A percentile compares a stretch with the other conserved stretches of the same genome.
Conservation (phyloP, 35 echinoderm and acorn worm genomes). For the Chiridota heheva region DNA sequence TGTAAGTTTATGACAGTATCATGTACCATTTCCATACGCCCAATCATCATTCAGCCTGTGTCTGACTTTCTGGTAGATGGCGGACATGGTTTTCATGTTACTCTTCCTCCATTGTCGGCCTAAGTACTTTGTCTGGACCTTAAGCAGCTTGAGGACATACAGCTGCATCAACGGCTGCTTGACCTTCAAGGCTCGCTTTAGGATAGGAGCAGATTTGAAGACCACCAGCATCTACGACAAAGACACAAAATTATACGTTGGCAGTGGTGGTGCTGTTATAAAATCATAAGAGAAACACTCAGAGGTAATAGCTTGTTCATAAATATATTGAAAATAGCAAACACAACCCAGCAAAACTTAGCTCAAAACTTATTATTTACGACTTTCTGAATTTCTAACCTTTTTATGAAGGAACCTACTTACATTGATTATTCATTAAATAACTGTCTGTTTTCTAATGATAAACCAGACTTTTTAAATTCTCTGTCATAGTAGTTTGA, state of each 20-base stretch:
- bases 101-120: conserved; percentile 98
- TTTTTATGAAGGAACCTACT: too few relatives aligned
- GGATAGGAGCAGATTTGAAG: conserved; percentile 97
- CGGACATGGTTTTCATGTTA: conserved; percentile 99
- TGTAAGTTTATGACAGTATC: neutral
- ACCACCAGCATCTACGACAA: conserved; percentile 88
- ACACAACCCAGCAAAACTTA: neutral
- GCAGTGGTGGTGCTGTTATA: neutral
- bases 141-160: conserved; percentile 87
- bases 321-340: neutral
- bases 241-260: neutral
- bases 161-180: conserved; percentile 97
- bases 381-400: too few relatives aligned
- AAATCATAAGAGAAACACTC: neutral
- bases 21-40: conserved; percentile 95
- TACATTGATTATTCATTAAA: too few relatives aligned
- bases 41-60: conserved; percentile 97
- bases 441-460: too few relatives aligned
- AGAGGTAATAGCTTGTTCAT: neutral
- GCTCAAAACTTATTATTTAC: neutral
- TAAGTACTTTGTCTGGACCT: conserved; percentile 94
- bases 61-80: conserved; percentile 94
- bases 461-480: too few relatives aligned
- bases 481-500: too few relatives aligned
- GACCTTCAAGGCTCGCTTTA: conserved; percentile 95